Percentiles rank a stretch among this genome's conserved stretches.
Conservation (phyloP, 2,888 invertebrate genomes). For the Diogma glabrata region DNA sequence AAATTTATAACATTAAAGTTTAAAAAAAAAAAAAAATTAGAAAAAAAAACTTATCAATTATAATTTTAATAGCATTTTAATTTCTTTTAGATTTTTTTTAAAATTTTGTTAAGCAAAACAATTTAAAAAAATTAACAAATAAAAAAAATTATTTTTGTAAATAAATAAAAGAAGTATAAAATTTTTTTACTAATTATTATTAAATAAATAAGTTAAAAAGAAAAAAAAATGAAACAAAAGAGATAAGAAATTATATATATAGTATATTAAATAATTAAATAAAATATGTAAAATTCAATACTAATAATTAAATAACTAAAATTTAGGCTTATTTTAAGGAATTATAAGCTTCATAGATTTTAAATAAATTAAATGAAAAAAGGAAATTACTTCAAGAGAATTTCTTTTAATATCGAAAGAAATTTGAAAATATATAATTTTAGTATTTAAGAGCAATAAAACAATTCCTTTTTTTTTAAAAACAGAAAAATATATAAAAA, state of each 20-base stretch:
- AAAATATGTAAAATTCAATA: not conserved
- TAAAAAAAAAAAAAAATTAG: no score
- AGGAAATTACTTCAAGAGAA: no score
- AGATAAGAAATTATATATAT: not conserved
- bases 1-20: no score
- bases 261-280: slow-evolving; percentile 6
- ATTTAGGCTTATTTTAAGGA: slow-evolving; percentile 8
- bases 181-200: slow-evolving; percentile 9
- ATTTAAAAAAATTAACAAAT: not conserved
- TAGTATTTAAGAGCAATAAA: no score
- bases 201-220: not conserved
- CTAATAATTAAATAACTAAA: not conserved
- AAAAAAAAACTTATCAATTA: no score
- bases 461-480: no score
- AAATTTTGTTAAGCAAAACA: not conserved
- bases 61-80: not conserved
- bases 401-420: no score
- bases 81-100: not conserved
- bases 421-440: no score
- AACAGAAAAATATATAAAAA: no score
- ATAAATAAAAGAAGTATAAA: slow-evolving; percentile 5
- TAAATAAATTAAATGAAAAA: no score
- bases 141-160: slow-evolving; percentile 6
- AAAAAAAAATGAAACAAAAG: not conserved
- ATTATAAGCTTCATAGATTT: slow-evolving; percentile 8